These are phyloP conservation scores for Anadara kagoshimensis DNA, from an alignment of 1,140 invertebrate genomes.

Conservation along the genomic window DNA sequence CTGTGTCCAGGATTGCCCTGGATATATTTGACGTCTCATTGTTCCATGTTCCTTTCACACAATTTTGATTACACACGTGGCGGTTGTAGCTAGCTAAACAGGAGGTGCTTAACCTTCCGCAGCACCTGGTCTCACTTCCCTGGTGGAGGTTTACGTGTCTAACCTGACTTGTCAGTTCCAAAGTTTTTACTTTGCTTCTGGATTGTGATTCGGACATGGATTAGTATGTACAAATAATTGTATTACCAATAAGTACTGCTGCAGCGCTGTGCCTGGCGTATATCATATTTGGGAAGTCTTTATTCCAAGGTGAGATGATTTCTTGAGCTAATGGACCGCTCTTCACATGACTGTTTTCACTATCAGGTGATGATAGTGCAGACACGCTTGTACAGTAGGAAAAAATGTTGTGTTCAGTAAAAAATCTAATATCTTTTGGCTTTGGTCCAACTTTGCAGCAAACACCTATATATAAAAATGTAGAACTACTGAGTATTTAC, in stretches of 20 bases:
- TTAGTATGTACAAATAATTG: not conserved
- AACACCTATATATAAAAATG: conserved; percentile 15
- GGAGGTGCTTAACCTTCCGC: too few species aligned
- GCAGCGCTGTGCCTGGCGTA: conserved; percentile 51
- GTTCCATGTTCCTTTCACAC: too few species aligned
- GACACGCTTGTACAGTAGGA: conserved; percentile 49
- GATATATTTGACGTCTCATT: too few species aligned
- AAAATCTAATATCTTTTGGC: conserved; percentile 29
- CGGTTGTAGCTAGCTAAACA: too few species aligned
- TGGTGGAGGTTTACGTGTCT: too few species aligned
- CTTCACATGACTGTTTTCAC: not conserved
- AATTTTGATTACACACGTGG: too few species aligned
- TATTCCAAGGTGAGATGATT: conserved; percentile 49
- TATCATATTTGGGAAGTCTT: conserved; percentile 44
- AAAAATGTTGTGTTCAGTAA: conserved; percentile 37
- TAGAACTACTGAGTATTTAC: too few species aligned
- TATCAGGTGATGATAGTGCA: conserved; percentile 17
- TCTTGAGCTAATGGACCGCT: conserved; percentile 18
- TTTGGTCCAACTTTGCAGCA: conserved; percentile 18
- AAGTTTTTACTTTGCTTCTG: too few species aligned
- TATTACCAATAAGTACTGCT: conserved; percentile 41
- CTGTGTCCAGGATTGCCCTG: too few species aligned
- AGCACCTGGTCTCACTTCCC: too few species aligned
- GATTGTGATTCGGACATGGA: too few species aligned
- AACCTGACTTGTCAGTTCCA: too few species aligned